Evolutionary conservation across 2,888 invertebrate species (phyloP), one percentile per base, ranked within the genome.

Genomic region (Pseudoips prasinana): DNA sequence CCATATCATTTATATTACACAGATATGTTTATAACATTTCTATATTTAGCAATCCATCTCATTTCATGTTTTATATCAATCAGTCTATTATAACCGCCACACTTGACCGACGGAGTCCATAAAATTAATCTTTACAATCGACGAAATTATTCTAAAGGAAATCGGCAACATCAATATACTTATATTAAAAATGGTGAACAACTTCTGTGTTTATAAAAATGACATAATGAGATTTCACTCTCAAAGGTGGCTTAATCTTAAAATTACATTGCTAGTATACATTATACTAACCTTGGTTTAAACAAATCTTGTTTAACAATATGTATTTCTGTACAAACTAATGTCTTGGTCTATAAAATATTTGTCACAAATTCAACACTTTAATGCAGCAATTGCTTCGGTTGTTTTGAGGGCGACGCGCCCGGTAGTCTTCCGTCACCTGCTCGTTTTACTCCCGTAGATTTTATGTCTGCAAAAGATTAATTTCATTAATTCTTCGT

Each of bases 381-480:
- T 18, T 69, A 88, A 63, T 88, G 86, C 56, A 87, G 51, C 45
- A 87, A 49, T 59, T 84, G 84, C 52, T 89, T 89, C 7, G 83
- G 73, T 56, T 89, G 89, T 51, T 89, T 89, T 4, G 88, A 85
- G 1, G 89, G 88, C 8, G 89, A 89, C 3, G 89, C 87, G 44
- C 89, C 89, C 2, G 88, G 79, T 42, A 89, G 43, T 46, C 89
- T 66, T 10, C 74, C 75, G 17, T 89, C 89, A 33, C 87, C 84
- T 18, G 85, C 69, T 26, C 89, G 55, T 58, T 89, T 89, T 37
- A 88, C 76, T 0, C 82, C 89, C 10, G 84, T 74, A 3, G 83
- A 75, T 47, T 85, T 85, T 45, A 82, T 78, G 49, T 85, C 84
- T 85, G 72, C 1, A 46, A 69, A 56, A 57, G 58, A n/a, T n/a